Conservation (phyloP, 2,797 vertebrate species). For the Fundulus diaphanus region DNA sequence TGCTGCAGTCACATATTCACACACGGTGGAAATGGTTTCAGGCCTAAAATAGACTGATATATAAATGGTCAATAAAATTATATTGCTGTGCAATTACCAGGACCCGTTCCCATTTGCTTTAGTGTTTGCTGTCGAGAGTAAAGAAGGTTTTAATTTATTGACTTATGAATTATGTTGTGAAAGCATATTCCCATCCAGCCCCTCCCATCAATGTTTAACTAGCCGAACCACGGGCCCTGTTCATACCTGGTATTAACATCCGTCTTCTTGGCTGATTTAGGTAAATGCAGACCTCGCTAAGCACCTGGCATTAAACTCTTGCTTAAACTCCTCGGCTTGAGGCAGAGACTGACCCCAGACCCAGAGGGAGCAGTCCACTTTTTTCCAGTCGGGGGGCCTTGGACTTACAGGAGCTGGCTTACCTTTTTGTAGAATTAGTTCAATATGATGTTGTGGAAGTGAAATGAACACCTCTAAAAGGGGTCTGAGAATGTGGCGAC, state of each 20-base stretch:
- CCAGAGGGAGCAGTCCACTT: too few relatives aligned
- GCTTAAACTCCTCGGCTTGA: too few relatives aligned
- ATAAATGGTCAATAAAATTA: not conserved
- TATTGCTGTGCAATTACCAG: not conserved
- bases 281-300: not conserved
- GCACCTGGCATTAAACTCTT: not conserved
- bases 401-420: too few relatives aligned
- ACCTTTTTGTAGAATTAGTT: not conserved
- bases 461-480: not conserved
- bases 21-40: not conserved
- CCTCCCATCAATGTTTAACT: constrained; percentile 4
- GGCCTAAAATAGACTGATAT: not conserved
- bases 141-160: not conserved
- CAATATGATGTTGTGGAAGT: not conserved
- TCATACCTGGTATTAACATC: not conserved
- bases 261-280: not conserved
- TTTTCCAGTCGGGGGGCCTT: too few relatives aligned
- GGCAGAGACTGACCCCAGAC: too few relatives aligned
- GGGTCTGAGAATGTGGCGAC: not conserved
- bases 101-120: not conserved
- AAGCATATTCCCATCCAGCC: not conserved
- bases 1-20: not conserved
- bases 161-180: not conserved
- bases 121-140: not conserved
- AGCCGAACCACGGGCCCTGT: not conserved